Percentiles rank a stretch among this genome's conserved stretches.
Evolutionary conservation across 2,888 invertebrate genomes (phyloP).

Genomic region (Tanypteryx hageni): DNA sequence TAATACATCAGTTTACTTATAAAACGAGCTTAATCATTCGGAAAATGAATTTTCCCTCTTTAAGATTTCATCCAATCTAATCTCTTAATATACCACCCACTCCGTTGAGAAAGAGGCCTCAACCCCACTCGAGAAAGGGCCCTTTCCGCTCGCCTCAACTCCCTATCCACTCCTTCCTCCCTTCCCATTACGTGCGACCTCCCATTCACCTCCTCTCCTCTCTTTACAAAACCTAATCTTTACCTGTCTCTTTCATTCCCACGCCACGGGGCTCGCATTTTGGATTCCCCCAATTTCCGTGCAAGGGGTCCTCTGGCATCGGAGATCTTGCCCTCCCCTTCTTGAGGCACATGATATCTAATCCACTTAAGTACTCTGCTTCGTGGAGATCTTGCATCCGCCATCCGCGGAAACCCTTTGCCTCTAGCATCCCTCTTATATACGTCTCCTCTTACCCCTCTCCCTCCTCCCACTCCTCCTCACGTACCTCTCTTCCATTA

Average conservation of each 20-base stretch:
- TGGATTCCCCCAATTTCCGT: neutral
- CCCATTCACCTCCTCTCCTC: neutral
- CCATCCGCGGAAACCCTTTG: neutral
- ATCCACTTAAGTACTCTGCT: conserved; percentile 46
- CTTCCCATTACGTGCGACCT: neutral
- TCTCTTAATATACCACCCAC: no score
- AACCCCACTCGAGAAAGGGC: no score
- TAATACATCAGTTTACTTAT: no score
- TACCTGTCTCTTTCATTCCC: neutral
- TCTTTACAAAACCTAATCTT: neutral
- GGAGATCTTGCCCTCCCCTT: conserved; percentile 10
- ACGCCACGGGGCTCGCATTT: neutral
- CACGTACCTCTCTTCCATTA: neutral
- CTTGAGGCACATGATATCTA: conserved; percentile 17
- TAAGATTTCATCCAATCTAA: no score
- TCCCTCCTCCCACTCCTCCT: neutral
- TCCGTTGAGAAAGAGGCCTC: no score
- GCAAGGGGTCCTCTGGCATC: conserved; percentile 10
- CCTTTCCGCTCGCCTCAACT: neutral
- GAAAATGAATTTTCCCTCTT: no score
- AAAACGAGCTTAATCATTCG: no score
- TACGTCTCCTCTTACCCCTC: neutral
- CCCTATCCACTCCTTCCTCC: neutral
- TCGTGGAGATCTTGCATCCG: neutral
- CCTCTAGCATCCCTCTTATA: neutral